phyloP scores from a whole-genome alignment of 2,113 vertebrate genomes.

The Eulemur macaco region DNA sequence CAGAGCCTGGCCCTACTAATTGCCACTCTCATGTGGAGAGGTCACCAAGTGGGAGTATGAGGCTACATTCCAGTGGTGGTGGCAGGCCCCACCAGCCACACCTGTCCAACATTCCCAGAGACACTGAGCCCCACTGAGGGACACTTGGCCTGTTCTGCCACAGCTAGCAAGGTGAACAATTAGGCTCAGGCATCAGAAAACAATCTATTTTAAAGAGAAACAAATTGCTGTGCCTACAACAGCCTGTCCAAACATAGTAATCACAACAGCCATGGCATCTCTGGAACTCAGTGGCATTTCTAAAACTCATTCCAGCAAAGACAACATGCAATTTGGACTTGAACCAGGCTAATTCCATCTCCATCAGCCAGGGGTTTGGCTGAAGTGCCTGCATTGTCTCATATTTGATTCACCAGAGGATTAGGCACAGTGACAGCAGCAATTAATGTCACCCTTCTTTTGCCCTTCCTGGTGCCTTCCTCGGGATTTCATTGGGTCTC shows the following conservation, averaged over 20 bases:
- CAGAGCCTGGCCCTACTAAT: not conserved
- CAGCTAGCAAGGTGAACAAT: not conserved
- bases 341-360: conserved; percentile 8
- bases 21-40: not conserved
- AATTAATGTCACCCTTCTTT: not conserved
- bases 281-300: conserved; percentile 47
- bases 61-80: conserved; percentile 26
- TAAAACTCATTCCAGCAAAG: conserved; percentile 42
- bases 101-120: conserved; percentile 24
- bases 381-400: conserved; percentile 1
- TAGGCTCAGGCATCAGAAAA: conserved; percentile 41
- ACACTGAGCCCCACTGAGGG: not conserved
- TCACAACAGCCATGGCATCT: not conserved
- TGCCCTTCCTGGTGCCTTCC: not conserved
- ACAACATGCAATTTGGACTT: conserved; percentile 28
- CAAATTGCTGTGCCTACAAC: not conserved
- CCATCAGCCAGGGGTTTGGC: not conserved
- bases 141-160: not conserved
- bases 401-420: conserved; percentile 16
- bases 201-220: conserved; percentile 35
- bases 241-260: not conserved
- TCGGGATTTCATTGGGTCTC: not conserved
- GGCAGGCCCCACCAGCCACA: not conserved
- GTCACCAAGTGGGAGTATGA: conserved; percentile 21
- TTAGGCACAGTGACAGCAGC: not conserved